Evolutionary conservation across 64 coral and sea anemone species (phyloP).

Genomic region (Trachythela sp.): DNA sequence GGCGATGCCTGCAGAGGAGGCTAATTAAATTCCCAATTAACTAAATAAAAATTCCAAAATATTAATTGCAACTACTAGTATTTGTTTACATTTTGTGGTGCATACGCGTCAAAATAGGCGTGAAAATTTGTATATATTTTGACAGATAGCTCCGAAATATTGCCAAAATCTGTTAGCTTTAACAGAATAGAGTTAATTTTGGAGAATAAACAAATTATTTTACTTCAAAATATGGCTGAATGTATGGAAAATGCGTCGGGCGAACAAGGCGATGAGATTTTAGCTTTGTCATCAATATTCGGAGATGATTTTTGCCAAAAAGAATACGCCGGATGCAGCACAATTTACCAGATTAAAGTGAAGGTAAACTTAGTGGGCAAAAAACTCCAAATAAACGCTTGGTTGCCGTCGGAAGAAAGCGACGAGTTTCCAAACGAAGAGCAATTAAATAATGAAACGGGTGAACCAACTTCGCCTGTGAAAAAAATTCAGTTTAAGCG

Average conservation of each 20-base stretch:
- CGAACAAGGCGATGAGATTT: slow-evolving; percentile 5
- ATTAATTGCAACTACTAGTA: too few relatives aligned
- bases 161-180: background rate
- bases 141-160: background rate
- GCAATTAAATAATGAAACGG: background rate
- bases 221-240: background rate
- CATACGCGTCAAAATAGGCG: background rate
- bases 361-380: background rate
- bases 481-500: background rate
- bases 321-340: background rate
- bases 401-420: background rate
- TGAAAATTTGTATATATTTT: background rate
- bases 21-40: too few relatives aligned
- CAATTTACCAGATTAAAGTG: background rate
- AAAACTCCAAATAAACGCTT: background rate
- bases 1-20: too few relatives aligned
- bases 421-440: background rate
- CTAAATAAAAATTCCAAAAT: too few relatives aligned
- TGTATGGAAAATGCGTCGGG: background rate
- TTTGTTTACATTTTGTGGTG: background rate
- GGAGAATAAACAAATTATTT: background rate
- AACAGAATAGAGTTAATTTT: background rate
- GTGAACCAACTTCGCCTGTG: background rate
- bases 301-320: background rate
- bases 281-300: background rate